Base-by-base conservation (phyloP, 2,888 invertebrate genomes). In the Mactromeris polynyma region DNA sequence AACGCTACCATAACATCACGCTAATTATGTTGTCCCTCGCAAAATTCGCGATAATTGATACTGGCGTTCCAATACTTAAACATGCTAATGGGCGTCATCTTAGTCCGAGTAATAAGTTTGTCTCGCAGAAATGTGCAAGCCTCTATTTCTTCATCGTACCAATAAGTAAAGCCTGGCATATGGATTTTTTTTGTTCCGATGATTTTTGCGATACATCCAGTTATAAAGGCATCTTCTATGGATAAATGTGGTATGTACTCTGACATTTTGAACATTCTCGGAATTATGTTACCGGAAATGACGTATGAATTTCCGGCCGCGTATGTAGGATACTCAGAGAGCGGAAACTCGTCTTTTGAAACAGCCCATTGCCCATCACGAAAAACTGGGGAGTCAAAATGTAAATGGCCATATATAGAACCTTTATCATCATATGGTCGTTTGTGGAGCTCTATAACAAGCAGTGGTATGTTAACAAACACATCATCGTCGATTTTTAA, bases 161-260 rank as follows among this genome's bases (percentile, higher is more conserved):
- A 90, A 26, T 42, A 33, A 19, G 90, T 83, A 58, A 92, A 90
- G 21, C 82, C 83, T 2, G 54, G 46, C 0, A 84, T 42, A 9
- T 38, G 21, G 0, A 84, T 58, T 3, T 64, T 54, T 26, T 82
- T 83, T 11, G 94, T 91, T 14, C 86, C 91, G 21, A 93, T 86
- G 2, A 93, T 81, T 83, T 92, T 92, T 0, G 93, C 90, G 19
- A 95, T 89, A 38, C 94, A 89, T 3, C 95, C 95, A 4, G 95
- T 95, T 11, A 95, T 91, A 78, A 93, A 94, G 9, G 93, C 95
- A 77, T 95, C 95, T 83, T 95, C 95, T 38, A 95, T 93, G 1
- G 93, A 92, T 17, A 95, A 81, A 77, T 93, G 92, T 0, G 93
- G 94, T 83, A 94, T 51, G 38, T 92, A 90, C 46, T 93, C 91